phyloP scores from a whole-genome alignment of 2,888 invertebrate genomes.

The Athripsodes cinereus region DNA sequence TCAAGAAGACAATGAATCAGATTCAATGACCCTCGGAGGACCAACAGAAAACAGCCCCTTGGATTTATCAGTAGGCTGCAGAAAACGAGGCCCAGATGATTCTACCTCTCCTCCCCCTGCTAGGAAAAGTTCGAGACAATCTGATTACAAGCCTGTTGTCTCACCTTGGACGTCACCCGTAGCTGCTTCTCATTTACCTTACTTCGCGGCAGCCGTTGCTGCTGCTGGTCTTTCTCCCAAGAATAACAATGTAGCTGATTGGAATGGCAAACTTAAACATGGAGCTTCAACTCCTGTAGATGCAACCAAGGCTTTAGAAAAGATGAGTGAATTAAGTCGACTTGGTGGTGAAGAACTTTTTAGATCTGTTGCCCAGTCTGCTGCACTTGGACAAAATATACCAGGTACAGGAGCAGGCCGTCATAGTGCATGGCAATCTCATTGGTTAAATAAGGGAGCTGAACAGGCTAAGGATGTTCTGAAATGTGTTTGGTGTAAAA shows the following conservation, averaged over 20 bases:
- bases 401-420: slow-evolving; percentile 58
- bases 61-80: slow-evolving; percentile 71
- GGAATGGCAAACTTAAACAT: slow-evolving; percentile 78
- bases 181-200: slow-evolving; percentile 72
- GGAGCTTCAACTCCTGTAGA: slow-evolving; percentile 64
- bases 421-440: slow-evolving; percentile 93
- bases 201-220: slow-evolving; percentile 72
- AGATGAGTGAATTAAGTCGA: slow-evolving; percentile 86
- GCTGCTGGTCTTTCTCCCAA: slow-evolving; percentile 72
- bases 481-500: slow-evolving; percentile 97
- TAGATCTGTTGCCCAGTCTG: slow-evolving; percentile 53
- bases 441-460: slow-evolving; percentile 94
- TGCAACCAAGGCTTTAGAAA: slow-evolving; percentile 82
- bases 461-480: slow-evolving; percentile 94
- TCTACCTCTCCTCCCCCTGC: slow-evolving; percentile 55
- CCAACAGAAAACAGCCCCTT: slow-evolving; percentile 65
- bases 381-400: slow-evolving; percentile 45
- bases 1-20: slow-evolving; percentile 52
- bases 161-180: slow-evolving; percentile 77
- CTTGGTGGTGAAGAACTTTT: slow-evolving; percentile 74
- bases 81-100: slow-evolving; percentile 65
- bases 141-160: slow-evolving; percentile 63
- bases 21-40: slow-evolving; percentile 68
- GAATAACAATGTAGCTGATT: slow-evolving; percentile 55
- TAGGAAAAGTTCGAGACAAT: slow-evolving; percentile 59